Conservation (phyloP, 2,888 invertebrate genomes). For the Apotomis turbidana region DNA sequence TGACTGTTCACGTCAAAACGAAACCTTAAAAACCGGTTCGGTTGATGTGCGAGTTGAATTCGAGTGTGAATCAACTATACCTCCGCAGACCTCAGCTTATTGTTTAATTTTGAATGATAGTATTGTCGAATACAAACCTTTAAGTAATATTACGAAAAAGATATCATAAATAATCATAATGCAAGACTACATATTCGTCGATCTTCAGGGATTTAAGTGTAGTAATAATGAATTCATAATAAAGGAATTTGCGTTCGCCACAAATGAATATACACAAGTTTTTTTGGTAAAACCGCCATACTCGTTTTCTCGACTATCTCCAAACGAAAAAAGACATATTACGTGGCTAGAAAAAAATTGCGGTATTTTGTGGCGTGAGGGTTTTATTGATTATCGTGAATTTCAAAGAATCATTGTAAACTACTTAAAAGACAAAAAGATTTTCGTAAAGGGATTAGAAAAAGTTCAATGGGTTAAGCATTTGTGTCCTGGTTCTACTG, state of each 20-base stretch:
- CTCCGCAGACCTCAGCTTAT: conserved; percentile 3
- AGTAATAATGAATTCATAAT: background rate
- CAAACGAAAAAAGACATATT: conserved; percentile 19
- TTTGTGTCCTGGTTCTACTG: conserved; percentile 10
- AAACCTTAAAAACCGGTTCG: background rate
- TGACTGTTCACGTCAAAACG: background rate
- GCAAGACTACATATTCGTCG: conserved; percentile 14
- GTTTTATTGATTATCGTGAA: conserved; percentile 19
- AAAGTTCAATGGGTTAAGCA: conserved; percentile 31
- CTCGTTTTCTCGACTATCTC: conserved; percentile 16
- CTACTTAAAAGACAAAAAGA: conserved; percentile 12
- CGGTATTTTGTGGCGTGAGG: conserved; percentile 21
- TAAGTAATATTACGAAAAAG: conserved; percentile 9
- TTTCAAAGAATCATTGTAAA: conserved; percentile 13
- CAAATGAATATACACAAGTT: conserved; percentile 8
- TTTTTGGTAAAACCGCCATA: conserved; percentile 32
- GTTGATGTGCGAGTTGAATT: conserved; percentile 14
- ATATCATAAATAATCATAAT: conserved; percentile 28
- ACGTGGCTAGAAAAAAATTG: conserved; percentile 23
- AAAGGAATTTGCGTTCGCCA: conserved; percentile 4
- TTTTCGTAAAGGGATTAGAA: conserved; percentile 28
- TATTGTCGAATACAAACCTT: conserved; percentile 12
- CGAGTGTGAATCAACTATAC: conserved; percentile 5
- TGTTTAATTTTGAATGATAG: conserved; percentile 19
- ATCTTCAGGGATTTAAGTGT: conserved; percentile 36